phyloP scores from a whole-genome alignment of 2,113 vertebrate genomes.

The Brienomyrus brachyistius region DNA sequence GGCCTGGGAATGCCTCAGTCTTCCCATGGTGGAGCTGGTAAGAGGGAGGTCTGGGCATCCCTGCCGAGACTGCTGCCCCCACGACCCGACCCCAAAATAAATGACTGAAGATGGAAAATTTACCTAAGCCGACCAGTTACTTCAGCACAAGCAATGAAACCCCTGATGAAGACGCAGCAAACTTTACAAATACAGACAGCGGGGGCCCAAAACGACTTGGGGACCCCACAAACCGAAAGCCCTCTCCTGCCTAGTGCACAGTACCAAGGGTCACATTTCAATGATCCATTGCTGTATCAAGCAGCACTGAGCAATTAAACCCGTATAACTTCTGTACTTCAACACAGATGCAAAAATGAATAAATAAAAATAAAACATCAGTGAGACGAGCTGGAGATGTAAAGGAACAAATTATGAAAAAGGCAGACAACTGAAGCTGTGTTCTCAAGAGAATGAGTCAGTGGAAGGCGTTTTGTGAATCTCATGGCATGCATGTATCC shows the following conservation, averaged over 20 bases:
- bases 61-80: too few species aligned
- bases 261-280: background rate
- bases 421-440: background rate
- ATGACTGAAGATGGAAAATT: too few species aligned
- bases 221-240: background rate
- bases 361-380: background rate
- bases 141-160: background rate
- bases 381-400: background rate
- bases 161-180: background rate
- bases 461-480: background rate
- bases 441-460: conserved; percentile 1
- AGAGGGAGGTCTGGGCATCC: too few species aligned
- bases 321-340: background rate
- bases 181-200: background rate
- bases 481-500: background rate
- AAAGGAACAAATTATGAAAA: background rate
- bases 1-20: too few species aligned
- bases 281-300: background rate
- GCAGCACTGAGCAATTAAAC: background rate
- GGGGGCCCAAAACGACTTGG: background rate
- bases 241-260: background rate
- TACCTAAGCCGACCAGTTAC: background rate
- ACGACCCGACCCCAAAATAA: too few species aligned
- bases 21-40: too few species aligned
- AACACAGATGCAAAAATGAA: background rate